Conservation (phyloP, 2,113 vertebrate species). For the Indicator indicator region DNA sequence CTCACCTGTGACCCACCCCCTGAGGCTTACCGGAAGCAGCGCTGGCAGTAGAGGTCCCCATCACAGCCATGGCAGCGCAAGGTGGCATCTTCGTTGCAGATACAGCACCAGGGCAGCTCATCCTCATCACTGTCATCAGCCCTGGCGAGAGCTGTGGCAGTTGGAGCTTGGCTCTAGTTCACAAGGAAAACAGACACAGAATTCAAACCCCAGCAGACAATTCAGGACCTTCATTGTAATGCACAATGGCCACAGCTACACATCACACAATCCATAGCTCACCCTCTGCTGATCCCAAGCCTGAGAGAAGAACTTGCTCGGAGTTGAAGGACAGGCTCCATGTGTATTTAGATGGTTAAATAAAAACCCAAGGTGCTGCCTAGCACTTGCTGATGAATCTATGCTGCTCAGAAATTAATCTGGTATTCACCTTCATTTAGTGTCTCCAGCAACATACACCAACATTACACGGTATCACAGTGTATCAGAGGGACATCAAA, state of each 20-base stretch:
- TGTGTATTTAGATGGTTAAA: not conserved
- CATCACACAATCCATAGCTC: not conserved
- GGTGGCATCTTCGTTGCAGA: slow-evolving; percentile 90
- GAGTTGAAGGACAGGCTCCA: not conserved
- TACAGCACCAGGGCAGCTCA: slow-evolving; percentile 97
- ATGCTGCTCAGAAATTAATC: not conserved
- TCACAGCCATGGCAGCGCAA: slow-evolving; percentile 91
- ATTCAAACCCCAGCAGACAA: not conserved
- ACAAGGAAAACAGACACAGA: not conserved
- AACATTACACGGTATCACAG: too few species aligned
- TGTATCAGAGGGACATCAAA: too few species aligned
- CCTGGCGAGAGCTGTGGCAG: not conserved
- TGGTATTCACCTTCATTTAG: not conserved
- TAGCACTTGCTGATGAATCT: not conserved
- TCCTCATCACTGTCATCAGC: slow-evolving; percentile 82
- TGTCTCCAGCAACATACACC: not conserved
- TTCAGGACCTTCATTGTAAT: not conserved
- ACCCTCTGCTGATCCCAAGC: not conserved
- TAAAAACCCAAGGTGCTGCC: not conserved
- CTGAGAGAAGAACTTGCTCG: not conserved
- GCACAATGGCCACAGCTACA: not conserved
- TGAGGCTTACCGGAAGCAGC: slow-evolving; percentile 87
- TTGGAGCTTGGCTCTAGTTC: slow-evolving; percentile 21
- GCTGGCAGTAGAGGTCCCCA: slow-evolving; percentile 90
- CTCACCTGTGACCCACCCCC: not conserved